Conservation (phyloP, 2,113 vertebrate species). For the Syngnathus typhle region DNA sequence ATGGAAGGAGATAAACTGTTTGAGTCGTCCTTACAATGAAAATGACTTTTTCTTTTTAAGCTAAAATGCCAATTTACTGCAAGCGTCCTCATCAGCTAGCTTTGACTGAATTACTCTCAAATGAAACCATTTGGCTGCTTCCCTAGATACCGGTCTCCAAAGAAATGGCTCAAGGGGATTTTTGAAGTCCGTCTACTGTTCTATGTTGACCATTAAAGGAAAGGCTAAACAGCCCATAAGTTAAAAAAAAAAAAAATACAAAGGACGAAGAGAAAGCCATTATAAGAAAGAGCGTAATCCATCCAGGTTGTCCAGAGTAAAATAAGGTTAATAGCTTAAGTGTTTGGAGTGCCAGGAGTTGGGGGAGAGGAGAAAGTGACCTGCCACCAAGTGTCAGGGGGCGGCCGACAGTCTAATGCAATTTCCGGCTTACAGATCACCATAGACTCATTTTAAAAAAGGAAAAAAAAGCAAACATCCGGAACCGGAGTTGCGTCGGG, state of each 20-base stretch:
- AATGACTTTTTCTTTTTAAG: background rate
- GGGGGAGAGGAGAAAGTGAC: conserved; percentile 35
- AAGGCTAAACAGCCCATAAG: conserved; percentile 12
- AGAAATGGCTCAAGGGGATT: conserved; percentile 32
- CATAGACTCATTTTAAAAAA: conserved; percentile 28
- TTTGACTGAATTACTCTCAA: conserved; percentile 43
- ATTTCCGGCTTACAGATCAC: conserved; percentile 53
- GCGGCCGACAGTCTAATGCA: conserved; percentile 36
- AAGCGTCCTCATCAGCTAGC: conserved; percentile 25
- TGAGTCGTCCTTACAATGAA: background rate
- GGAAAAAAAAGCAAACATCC: conserved; percentile 29
- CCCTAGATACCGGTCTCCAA: conserved; percentile 38
- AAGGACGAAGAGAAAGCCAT: conserved; percentile 19
- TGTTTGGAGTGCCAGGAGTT: conserved; percentile 45
- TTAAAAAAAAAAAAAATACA: conserved; percentile 22
- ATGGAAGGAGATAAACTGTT: background rate
- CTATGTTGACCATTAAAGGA: conserved; percentile 37
- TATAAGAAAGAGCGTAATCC: conserved; percentile 45
- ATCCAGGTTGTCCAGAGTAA: conserved; percentile 44
- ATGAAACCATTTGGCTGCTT: conserved; percentile 47
- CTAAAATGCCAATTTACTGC: background rate
- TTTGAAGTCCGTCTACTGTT: conserved; percentile 23
- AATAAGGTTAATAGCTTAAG: conserved; percentile 60
- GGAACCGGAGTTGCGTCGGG: conserved; percentile 22
- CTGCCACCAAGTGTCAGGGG: conserved; percentile 39